Conservation (phyloP, 1,140 invertebrate genomes). For the Aphelenchoides besseyi region DNA sequence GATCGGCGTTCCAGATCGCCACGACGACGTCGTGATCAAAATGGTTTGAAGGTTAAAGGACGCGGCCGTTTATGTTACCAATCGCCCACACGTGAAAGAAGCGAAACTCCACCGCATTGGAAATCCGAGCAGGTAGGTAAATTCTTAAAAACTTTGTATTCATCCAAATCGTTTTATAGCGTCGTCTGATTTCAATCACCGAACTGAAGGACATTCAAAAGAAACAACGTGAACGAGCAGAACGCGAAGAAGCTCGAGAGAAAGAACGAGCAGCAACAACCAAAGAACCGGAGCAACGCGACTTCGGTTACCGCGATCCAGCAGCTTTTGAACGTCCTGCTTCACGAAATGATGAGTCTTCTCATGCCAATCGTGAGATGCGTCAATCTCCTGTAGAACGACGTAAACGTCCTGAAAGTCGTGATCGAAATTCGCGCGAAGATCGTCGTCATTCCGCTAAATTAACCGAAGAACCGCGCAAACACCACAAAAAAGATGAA, state of each 20-base stretch:
- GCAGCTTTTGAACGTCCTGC: background rate
- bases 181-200: slow-evolving; percentile 8
- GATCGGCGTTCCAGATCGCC: slow-evolving; percentile 5
- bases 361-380: too few relatives aligned
- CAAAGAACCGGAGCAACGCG: background rate
- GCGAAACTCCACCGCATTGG: slow-evolving; percentile 16
- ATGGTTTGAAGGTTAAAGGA: slow-evolving; percentile 4
- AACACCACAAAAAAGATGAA: too few relatives aligned
- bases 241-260: slow-evolving; percentile 2
- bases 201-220: slow-evolving; percentile 18
- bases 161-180: background rate
- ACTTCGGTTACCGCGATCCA: background rate
- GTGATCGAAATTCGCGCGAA: background rate
- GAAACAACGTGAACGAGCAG: slow-evolving; percentile 7
- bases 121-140: slow-evolving; percentile 5
- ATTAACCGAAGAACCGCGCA: too few relatives aligned
- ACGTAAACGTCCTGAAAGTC: background rate
- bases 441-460: too few relatives aligned
- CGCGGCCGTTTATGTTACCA: slow-evolving; percentile 1
- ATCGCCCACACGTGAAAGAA: background rate
- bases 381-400: too few relatives aligned
- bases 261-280: background rate
- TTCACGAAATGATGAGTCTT: too few relatives aligned
- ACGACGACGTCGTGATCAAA: background rate
- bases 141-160: background rate